Evolutionary conservation across 2,888 invertebrate genomes (phyloP).

Genomic region (Agrotis segetum): DNA sequence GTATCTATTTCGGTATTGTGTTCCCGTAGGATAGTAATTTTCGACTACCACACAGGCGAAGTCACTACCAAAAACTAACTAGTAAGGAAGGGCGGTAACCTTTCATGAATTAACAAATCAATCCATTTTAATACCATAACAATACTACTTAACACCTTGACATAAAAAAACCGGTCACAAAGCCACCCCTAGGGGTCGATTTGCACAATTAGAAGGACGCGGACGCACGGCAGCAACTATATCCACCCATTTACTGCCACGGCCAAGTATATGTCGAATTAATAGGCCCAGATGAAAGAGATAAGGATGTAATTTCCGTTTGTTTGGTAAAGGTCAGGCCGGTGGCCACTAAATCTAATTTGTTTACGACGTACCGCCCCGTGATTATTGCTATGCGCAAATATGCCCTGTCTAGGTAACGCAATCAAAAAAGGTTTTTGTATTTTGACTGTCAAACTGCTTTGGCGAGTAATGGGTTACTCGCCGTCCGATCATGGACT

Average conservation of each 20-base stretch:
- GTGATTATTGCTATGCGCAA: conserved; percentile 19
- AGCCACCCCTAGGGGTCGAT: background rate
- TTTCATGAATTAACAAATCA: background rate
- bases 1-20: too few species aligned
- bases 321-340: conserved; percentile 60
- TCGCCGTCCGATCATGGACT: too few species aligned
- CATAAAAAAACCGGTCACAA: background rate
- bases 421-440: background rate
- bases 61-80: too few species aligned
- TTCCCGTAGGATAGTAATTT: too few species aligned
- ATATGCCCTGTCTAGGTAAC: background rate
- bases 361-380: conserved; percentile 33
- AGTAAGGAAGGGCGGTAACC: too few species aligned
- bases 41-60: too few species aligned
- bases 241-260: conserved; percentile 15
- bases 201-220: conserved; percentile 36
- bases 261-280: conserved; percentile 31
- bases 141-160: background rate
- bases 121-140: background rate
- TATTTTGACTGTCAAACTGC: background rate
- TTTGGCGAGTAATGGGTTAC: too few species aligned
- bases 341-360: conserved; percentile 45
- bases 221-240: conserved; percentile 4
- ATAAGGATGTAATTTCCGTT: conserved; percentile 69
- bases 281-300: conserved; percentile 53